phyloP scores from a whole-genome alignment of 2,888 invertebrate genomes.

The Electrophaes corylata region DNA sequence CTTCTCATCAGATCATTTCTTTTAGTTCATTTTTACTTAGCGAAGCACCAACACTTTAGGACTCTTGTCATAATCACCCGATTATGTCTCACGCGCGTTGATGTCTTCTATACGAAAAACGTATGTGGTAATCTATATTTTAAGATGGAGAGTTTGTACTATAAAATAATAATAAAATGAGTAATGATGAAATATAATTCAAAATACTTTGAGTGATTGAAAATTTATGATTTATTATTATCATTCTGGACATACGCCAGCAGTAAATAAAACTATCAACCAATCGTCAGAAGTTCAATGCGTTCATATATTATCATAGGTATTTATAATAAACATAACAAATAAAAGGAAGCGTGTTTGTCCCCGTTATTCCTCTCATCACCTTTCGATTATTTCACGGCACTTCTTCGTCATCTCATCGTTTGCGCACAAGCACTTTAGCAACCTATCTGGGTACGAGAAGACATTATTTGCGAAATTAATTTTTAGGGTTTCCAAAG shows the following conservation, averaged over 20 bases:
- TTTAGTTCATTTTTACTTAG: too few relatives aligned
- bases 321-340: slow-evolving; percentile 16
- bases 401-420: background rate
- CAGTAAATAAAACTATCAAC: slow-evolving; percentile 23
- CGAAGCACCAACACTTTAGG: too few relatives aligned
- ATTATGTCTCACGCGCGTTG: slow-evolving; percentile 8
- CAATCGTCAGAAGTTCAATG: slow-evolving; percentile 27
- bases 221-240: slow-evolving; percentile 7
- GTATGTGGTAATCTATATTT: background rate
- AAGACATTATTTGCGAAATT: too few relatives aligned
- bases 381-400: background rate
- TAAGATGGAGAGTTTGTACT: background rate
- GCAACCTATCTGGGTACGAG: too few relatives aligned
- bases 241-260: slow-evolving; percentile 23
- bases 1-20: background rate
- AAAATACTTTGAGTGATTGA: background rate
- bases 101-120: slow-evolving; percentile 20
- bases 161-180: background rate
- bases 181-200: background rate
- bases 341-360: slow-evolving; percentile 20
- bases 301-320: slow-evolving; percentile 23
- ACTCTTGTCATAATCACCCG: too few relatives aligned
- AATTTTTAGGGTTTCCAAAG: background rate
- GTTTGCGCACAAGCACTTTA: background rate
- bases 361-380: slow-evolving; percentile 14